Evolutionary conservation across 30 jellyfish, hydroid and myxozoan genomes (phyloP), one percentile per base, ranked within the genome.

Genomic region (Nemopilema nomurai): DNA sequence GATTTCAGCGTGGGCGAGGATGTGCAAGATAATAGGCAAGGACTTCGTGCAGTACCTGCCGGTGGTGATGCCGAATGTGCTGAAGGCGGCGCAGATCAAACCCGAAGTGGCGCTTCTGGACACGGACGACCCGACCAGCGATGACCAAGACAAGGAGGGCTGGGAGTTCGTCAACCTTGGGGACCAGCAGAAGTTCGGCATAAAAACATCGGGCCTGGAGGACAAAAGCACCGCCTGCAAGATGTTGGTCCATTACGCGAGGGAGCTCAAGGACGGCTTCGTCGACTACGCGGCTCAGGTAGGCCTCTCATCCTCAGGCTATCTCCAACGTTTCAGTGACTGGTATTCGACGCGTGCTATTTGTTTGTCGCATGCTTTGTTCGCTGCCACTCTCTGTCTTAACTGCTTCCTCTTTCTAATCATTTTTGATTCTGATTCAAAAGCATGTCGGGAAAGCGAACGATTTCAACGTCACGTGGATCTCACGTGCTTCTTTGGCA

Each of bases 1-100:
- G 79, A 94, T 94, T n/a, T 95, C 99, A 1, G 99, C 99, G 4
- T 95, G 99, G 99, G 99, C 99, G 4, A 52, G 99, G 57, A 95
- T 95, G 99, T 95, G 99, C 69, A 95, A 95, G 67, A 95, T 95
- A 17, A 95, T 95, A 52, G 99, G 99, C 67, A 90, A 86, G 68
- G 99, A 95, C n/a, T 95, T 95, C 84, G 99, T 95, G 49, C 98
- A 90, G 69, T 95, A 95, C 51, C 90, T 95, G 20, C 99, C 99
- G 0, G 99, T 95, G 66, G 99, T 95, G 65, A 95, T 95, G 99
- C 99, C 99, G n/a, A 97, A 97, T 70, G 99, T 95, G 6, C 67
- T 95, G 81, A 95, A 90, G 78, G 99, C 99, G 0, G 97, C 99
- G 0, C 99, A 95, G 71, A 95, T 95, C 63, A 95, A 95, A 87